Base-by-base conservation (phyloP, 2,888 invertebrate species). In the Pristionchus exspectatus region DNA sequence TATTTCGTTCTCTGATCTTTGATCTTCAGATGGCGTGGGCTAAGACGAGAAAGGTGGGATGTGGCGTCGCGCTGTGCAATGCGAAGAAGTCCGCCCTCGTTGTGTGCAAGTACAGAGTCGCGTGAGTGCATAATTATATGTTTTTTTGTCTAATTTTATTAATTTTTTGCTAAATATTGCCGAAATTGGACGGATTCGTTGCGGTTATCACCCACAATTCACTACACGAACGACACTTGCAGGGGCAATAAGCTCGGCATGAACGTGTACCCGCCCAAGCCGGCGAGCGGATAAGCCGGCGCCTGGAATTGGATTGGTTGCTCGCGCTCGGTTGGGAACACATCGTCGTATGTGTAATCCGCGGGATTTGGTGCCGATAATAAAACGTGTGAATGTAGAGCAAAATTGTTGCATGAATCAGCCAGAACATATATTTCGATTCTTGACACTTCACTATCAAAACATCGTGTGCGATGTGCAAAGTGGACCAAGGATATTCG, bases 261-360 rank as follows among this genome's bases (percentile, higher is more conserved):
- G 81, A 81, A 54, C 50, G 81, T 81, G n/a, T 81, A 81, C 27
- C 12, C n/a, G 27, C 54, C n/a, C 50, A 81, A 81, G 81, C n/a
- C 44, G 0, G 50, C 50, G 81, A 81, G 81, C 50, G 81, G 81
- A 81, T 81, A 27, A 81, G 30, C 69, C 24, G n/a, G n/a, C 3
- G 24, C 10, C 10, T 0, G 44, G 44, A n/a, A n/a, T 7, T 63
- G 21, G 24, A 63, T n/a, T 10, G 63, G 21, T 63, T n/a, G 24
- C n/a, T n/a, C 24, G n/a, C n/a, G n/a, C n/a, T n/a, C 10, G 63
- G 2, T 4, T 4, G 2, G 1, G 5, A 12, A 24, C 10, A n/a
- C n/a, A n/a, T n/a, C n/a, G n/a, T n/a, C n/a, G n/a, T n/a, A n/a
- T 24, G 59, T 24, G 63, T 63, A 2, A 63, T 63, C 63, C 63